Percentiles rank a stretch among this genome's conserved stretches.
Evolutionary conservation across 2,113 vertebrate species (phyloP).

Genomic region (Casuarius casuarius): DNA sequence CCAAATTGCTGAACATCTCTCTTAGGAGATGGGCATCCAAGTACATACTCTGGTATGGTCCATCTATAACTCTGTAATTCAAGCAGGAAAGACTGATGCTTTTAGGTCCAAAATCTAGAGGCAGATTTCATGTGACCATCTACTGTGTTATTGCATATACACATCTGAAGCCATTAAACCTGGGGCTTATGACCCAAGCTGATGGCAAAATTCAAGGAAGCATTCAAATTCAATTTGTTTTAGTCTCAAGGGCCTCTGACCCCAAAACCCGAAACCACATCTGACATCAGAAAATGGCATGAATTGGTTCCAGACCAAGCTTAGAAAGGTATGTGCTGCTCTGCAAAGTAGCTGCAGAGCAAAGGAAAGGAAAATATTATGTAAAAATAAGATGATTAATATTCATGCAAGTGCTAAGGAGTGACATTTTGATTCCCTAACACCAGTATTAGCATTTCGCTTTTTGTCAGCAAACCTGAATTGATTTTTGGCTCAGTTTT

Average conservation of each 20-base stretch:
- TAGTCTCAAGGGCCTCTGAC: not conserved
- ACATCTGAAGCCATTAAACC: not conserved
- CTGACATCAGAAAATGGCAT: not conserved
- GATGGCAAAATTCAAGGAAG: constrained; percentile 5
- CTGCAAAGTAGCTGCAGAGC: not conserved
- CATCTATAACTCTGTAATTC: constrained; percentile 1
- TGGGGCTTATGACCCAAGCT: not conserved
- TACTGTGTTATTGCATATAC: not conserved
- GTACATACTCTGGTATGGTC: not conserved
- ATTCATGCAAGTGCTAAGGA: constrained; percentile 45
- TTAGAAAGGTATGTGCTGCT: not conserved
- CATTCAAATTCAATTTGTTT: constrained; percentile 32
- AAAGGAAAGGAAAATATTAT: constrained; percentile 21
- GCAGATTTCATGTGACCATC: not conserved
- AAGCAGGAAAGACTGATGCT: not conserved
- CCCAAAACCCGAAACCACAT: constrained; percentile 5
- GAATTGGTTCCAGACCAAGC: not conserved
- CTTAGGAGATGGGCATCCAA: not conserved
- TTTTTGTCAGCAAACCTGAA: constrained; percentile 66
- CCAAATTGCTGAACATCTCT: not conserved
- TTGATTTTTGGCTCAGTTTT: constrained; percentile 66
- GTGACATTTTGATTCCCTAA: constrained; percentile 65
- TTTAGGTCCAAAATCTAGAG: not conserved
- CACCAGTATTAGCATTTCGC: constrained; percentile 64
- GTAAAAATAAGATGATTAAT: constrained; percentile 35